Conservation (phyloP, 2,113 vertebrate genomes). For the Pluvialis apricaria region DNA sequence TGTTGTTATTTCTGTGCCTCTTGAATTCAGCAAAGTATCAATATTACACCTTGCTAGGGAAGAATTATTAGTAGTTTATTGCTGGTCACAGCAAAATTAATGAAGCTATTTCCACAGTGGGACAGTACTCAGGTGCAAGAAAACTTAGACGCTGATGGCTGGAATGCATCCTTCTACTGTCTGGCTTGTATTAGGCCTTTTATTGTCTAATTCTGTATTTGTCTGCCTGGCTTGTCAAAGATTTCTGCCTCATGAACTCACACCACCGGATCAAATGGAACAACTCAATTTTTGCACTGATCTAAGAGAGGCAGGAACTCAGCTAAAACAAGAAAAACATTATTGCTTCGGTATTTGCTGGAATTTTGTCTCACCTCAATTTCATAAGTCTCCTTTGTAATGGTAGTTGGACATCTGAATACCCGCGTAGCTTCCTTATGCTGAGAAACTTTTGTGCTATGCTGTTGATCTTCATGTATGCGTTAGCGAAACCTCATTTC, state of each 20-base stretch:
- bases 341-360: background rate
- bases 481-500: background rate
- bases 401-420: background rate
- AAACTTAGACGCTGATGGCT: background rate
- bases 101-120: background rate
- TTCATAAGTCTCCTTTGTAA: background rate
- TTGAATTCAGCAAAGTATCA: background rate
- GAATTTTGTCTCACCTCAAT: background rate
- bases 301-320: background rate
- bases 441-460: background rate
- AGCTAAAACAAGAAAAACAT: background rate
- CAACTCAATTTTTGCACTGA: background rate
- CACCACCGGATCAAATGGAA: background rate
- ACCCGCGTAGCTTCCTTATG: background rate
- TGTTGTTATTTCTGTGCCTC: background rate
- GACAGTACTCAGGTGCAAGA: background rate
- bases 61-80: background rate
- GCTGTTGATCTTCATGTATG: background rate
- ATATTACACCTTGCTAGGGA: background rate
- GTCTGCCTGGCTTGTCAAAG: background rate
- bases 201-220: background rate
- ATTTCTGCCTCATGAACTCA: background rate
- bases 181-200: background rate
- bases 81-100: background rate
- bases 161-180: background rate